Conservation (phyloP, 2,113 vertebrate species). For the Alethe castanea region DNA sequence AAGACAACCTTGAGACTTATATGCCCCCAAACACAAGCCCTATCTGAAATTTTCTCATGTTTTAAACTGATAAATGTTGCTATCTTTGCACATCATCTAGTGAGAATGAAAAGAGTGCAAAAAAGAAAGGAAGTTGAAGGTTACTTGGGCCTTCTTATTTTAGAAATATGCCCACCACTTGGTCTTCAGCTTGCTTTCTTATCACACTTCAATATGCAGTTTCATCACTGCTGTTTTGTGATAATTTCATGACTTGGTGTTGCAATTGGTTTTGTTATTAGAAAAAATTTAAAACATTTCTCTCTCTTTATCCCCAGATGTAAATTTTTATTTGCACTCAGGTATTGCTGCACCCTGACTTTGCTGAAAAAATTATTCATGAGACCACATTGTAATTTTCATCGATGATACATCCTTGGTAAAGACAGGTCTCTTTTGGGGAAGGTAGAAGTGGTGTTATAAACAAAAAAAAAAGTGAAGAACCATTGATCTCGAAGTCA, state of each 20-base stretch:
- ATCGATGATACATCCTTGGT: not conserved
- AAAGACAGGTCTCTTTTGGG: not conserved
- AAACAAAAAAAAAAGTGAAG: not conserved
- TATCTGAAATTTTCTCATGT: slow-evolving; percentile 32
- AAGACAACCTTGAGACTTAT: slow-evolving; percentile 29
- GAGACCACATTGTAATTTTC: not conserved
- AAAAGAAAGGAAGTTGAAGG: not conserved
- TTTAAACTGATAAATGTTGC: slow-evolving; percentile 42
- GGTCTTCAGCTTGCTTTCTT: not conserved
- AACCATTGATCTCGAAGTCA: not conserved
- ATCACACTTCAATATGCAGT: not conserved
- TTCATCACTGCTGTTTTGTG: not conserved
- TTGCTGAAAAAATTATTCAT: not conserved
- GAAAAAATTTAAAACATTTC: not conserved
- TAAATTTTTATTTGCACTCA: not conserved
- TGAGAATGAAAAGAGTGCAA: slow-evolving; percentile 14
- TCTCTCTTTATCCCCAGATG: not conserved
- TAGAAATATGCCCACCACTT: not conserved
- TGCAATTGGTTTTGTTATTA: not conserved
- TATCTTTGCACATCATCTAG: slow-evolving; percentile 22
- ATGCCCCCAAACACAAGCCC: not conserved
- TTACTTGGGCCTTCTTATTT: not conserved
- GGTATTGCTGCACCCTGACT: not conserved
- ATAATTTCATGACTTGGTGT: not conserved
- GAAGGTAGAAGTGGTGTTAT: not conserved